These are phyloP conservation scores for Genyomyrus donnyi DNA, from an alignment of 2,113 vertebrate species.

Conservation along the genomic window DNA sequence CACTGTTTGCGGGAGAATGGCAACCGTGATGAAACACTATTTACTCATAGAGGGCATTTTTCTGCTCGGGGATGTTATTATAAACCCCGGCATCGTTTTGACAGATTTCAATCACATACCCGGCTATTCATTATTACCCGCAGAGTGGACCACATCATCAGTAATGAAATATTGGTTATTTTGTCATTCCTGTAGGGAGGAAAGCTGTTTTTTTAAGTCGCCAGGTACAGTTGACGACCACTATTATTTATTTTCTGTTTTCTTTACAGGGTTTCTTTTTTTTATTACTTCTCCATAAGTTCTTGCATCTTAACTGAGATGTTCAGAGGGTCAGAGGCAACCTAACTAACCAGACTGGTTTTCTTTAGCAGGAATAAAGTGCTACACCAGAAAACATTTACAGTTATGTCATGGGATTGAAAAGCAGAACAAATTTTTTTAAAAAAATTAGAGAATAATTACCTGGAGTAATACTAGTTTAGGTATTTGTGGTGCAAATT, in stretches of 20 bases:
- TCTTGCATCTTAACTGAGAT: constrained; percentile 55
- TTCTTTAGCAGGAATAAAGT: background rate
- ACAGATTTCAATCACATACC: constrained; percentile 90
- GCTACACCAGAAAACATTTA: background rate
- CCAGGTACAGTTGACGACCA: constrained; percentile 29
- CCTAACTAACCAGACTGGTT: background rate
- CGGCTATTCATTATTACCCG: constrained; percentile 74
- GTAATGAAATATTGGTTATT: constrained; percentile 51
- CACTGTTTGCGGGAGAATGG: constrained; percentile 88
- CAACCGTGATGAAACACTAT: constrained; percentile 95
- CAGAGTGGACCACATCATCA: constrained; percentile 54
- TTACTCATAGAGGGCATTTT: constrained; percentile 89
- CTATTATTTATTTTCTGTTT: constrained; percentile 31
- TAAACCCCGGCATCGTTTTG: constrained; percentile 79
- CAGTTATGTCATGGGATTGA: background rate
- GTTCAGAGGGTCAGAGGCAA: background rate
- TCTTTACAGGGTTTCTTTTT: constrained; percentile 30
- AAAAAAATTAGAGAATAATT: background rate
- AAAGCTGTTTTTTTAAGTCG: constrained; percentile 45
- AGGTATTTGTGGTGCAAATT: background rate
- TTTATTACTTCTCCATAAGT: constrained; percentile 10
- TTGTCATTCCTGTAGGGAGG: constrained; percentile 36
- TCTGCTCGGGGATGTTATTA: constrained; percentile 98
- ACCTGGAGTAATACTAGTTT: background rate
- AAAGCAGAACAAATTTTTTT: background rate